Evolutionary conservation across 2,888 invertebrate species (phyloP).

Genomic region (Morpho helenor): DNA sequence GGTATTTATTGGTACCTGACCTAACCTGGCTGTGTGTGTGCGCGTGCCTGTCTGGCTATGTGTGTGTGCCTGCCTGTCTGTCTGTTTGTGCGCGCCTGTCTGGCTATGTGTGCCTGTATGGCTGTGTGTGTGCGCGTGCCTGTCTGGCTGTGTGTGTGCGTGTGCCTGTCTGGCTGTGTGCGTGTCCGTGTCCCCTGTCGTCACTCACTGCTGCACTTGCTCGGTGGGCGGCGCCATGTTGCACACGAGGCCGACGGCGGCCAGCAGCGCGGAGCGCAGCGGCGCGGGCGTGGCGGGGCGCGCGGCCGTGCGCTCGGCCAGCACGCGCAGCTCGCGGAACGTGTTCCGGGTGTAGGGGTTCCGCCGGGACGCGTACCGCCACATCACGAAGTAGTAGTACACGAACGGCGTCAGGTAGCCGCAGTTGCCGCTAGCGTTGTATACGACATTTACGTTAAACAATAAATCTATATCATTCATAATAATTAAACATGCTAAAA

Average conservation of each 20-base stretch:
- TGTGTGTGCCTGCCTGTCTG: not conserved
- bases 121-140: not conserved
- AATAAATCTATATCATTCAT: too few species aligned
- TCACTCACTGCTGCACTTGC: constrained; percentile 38
- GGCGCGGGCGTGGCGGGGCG: constrained; percentile 85
- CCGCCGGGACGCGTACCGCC: constrained; percentile 94
- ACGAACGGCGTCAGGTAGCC: constrained; percentile 95
- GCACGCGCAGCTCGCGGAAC: constrained; percentile 91
- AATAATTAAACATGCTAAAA: too few species aligned
- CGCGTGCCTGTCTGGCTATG: too few species aligned
- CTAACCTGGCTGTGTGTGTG: not conserved
- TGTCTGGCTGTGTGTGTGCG: not conserved
- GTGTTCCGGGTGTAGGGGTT: constrained; percentile 97
- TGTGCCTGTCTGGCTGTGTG: not conserved
- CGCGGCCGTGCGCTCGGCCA: constrained; percentile 83
- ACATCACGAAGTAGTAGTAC: constrained; percentile 96
- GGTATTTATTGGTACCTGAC: not conserved
- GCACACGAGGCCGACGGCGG: constrained; percentile 84
- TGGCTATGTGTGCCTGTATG: not conserved
- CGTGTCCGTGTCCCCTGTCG: not conserved
- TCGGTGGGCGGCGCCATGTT: constrained; percentile 86
- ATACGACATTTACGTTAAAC: too few species aligned
- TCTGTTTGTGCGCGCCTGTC: not conserved
- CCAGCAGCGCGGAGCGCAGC: constrained; percentile 78
- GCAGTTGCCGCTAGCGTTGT: constrained; percentile 88